These are phyloP conservation scores for Cataglyphis altisquamis DNA, from an alignment of 2,888 invertebrate species.

Conservation along the genomic window DNA sequence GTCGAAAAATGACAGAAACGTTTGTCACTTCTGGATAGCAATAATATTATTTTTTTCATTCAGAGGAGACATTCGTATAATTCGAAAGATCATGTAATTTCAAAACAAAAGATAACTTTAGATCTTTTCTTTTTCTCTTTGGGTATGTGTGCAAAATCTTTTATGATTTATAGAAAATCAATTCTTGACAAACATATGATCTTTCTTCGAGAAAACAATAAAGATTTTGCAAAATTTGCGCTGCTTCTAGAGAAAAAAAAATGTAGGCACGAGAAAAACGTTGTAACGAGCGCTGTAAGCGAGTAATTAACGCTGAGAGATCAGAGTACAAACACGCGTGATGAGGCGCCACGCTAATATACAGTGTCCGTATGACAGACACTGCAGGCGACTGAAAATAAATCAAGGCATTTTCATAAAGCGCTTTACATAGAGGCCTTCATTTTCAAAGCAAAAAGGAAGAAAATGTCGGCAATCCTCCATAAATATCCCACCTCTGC, in stretches of 20 bases:
- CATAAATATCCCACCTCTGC: slow-evolving; percentile 45
- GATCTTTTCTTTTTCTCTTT: not conserved
- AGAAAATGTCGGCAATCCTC: slow-evolving; percentile 48
- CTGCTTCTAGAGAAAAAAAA: not conserved
- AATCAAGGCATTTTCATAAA: slow-evolving; percentile 50
- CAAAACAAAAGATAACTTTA: not conserved
- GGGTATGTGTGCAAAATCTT: not conserved
- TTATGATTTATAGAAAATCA: not conserved
- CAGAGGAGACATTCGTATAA: not conserved
- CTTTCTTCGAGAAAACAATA: not conserved
- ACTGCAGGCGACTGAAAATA: slow-evolving; percentile 50
- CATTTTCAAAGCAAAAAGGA: slow-evolving; percentile 42
- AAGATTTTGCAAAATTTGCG: not conserved
- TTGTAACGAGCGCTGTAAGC: slow-evolving; percentile 30
- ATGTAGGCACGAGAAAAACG: not conserved
- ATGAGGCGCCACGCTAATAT: slow-evolving; percentile 41
- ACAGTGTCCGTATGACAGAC: slow-evolving; percentile 34
- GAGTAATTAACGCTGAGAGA: slow-evolving; percentile 41
- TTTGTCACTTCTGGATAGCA: not conserved
- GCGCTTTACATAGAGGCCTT: slow-evolving; percentile 43
- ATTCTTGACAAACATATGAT: not conserved
- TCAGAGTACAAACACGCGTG: not conserved
- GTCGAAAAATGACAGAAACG: not conserved
- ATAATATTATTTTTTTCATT: not conserved
- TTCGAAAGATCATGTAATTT: not conserved